Percentiles rank a stretch among this genome's conserved stretches.
phyloP scores from a whole-genome alignment of 2,888 invertebrate genomes.

The Tubiluchus corallicola region DNA sequence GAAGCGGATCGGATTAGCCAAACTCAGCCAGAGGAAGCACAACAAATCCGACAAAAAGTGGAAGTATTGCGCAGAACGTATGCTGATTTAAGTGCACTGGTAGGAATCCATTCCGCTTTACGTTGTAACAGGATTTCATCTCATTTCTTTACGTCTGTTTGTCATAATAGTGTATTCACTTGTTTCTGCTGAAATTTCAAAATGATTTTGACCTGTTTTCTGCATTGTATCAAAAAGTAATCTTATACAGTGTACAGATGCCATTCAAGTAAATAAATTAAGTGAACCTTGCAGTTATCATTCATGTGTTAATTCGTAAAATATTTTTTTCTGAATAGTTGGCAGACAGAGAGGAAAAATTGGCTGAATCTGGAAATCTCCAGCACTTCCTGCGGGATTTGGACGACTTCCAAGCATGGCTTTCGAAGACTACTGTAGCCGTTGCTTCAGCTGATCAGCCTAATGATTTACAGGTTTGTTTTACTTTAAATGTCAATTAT shows the following conservation, averaged over 20 bases:
- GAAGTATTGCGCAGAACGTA: conserved; percentile 77
- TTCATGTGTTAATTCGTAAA: conserved; percentile 2
- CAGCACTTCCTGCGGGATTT: conserved; percentile 94
- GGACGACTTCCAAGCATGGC: conserved; percentile 99
- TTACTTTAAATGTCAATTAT: too few species aligned
- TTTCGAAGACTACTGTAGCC: conserved; percentile 96
- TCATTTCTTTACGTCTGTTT: conserved; percentile 10
- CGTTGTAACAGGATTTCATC: background rate
- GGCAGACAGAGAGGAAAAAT: conserved; percentile 89
- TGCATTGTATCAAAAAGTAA: background rate
- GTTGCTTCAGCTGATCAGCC: conserved; percentile 30
- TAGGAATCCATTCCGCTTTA: conserved; percentile 23
- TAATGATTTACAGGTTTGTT: conserved; percentile 15
- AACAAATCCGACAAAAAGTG: conserved; percentile 70
- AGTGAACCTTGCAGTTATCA: background rate
- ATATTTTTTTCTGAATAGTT: conserved; percentile 37
- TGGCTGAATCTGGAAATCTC: conserved; percentile 96
- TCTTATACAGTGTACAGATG: background rate
- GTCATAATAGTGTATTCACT: background rate
- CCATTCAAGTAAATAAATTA: background rate
- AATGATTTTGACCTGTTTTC: conserved; percentile 2
- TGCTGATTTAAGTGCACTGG: conserved; percentile 90
- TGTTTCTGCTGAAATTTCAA: background rate
- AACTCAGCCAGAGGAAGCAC: conserved; percentile 75
- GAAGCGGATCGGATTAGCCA: conserved; percentile 80